A percentile compares a stretch with the other conserved stretches of the same genome.
Evolutionary conservation across 92 coral and sea anemone species (phyloP).

Genomic region (Galaxea fascicularis): DNA sequence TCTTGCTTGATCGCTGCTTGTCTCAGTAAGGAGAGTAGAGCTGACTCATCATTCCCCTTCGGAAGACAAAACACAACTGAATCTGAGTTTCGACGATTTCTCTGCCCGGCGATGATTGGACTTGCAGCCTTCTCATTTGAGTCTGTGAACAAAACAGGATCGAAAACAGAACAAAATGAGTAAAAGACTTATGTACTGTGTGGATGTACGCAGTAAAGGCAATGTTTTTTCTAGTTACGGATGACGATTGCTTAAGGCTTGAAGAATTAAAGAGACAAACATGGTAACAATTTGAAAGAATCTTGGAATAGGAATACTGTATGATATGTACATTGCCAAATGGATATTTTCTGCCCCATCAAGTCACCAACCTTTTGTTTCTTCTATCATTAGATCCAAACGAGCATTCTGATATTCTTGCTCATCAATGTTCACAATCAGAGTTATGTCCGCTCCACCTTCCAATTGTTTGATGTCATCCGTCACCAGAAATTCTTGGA

Average conservation of each 20-base stretch:
- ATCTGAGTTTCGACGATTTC: background rate
- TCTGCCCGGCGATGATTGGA: background rate
- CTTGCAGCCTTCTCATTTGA: background rate
- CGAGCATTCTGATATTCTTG: slow-evolving; percentile 63
- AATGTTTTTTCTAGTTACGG: no score
- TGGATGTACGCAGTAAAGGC: background rate
- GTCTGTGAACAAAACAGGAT: background rate
- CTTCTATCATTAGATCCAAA: slow-evolving; percentile 56
- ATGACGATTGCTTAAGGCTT: no score
- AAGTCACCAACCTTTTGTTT: slow-evolving; percentile 43
- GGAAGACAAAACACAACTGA: background rate
- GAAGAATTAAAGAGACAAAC: no score
- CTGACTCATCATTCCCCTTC: background rate
- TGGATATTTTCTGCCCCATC: background rate
- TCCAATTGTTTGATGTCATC: slow-evolving; percentile 60
- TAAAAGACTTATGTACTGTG: background rate
- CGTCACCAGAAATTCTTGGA: slow-evolving; percentile 61
- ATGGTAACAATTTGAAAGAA: no score
- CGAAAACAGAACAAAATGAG: background rate
- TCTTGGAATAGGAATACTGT: background rate
- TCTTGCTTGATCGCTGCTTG: background rate
- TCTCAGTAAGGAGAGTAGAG: background rate
- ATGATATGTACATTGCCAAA: background rate
- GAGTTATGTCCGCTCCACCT: slow-evolving; percentile 26
- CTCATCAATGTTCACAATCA: slow-evolving; percentile 66